phyloP scores from a whole-genome alignment of 2,113 vertebrate genomes.

The Hypanus sabinus region DNA sequence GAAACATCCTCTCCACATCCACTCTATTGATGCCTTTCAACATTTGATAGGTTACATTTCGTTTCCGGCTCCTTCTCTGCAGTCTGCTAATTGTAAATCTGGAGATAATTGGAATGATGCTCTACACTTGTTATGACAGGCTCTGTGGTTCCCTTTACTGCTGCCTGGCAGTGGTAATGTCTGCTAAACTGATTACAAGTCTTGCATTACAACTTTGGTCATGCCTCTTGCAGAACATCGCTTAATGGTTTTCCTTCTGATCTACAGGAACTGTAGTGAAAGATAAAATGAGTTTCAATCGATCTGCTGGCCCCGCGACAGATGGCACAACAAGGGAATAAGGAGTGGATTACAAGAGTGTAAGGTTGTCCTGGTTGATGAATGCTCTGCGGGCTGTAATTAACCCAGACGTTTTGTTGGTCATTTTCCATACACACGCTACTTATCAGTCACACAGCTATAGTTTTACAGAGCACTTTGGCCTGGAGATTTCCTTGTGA shows the following conservation, averaged over 20 bases:
- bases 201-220: background rate
- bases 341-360: background rate
- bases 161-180: background rate
- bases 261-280: background rate
- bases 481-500: too few species aligned
- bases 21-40: too few species aligned
- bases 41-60: background rate
- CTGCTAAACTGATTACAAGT: background rate
- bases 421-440: background rate
- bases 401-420: background rate
- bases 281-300: background rate
- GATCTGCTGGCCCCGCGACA: background rate
- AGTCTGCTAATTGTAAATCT: background rate
- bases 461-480: background rate
- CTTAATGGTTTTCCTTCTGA: background rate
- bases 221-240: background rate
- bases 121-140: background rate
- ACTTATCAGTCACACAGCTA: background rate
- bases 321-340: background rate
- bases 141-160: background rate
- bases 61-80: background rate
- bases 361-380: background rate
- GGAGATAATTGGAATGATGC: background rate
- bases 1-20: too few species aligned
- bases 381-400: background rate